These are phyloP conservation scores for Himalopsyche japonica DNA, from an alignment of 2,888 invertebrate genomes.

Conservation along the genomic window DNA sequence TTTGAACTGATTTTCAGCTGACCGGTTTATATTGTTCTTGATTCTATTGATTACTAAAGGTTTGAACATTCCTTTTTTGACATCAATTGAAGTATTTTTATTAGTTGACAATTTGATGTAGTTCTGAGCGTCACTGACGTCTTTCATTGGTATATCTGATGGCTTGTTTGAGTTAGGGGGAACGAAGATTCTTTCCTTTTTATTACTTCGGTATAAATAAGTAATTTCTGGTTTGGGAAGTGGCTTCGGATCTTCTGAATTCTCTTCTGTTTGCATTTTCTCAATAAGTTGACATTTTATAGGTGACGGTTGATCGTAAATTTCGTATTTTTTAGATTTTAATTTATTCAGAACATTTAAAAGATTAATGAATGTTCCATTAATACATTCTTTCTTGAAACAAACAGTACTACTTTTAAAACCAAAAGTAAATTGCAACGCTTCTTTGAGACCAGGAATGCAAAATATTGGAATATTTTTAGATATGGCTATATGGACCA, in stretches of 20 bases:
- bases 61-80: constrained; percentile 44
- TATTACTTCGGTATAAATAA: constrained; percentile 51
- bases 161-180: constrained; percentile 43
- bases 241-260: constrained; percentile 10
- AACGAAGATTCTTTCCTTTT: constrained; percentile 50
- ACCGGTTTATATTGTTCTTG: constrained; percentile 53
- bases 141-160: constrained; percentile 27
- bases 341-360: constrained; percentile 3
- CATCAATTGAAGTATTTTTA: neutral
- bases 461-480: constrained; percentile 50
- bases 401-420: constrained; percentile 54
- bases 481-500: constrained; percentile 49
- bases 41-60: constrained; percentile 54
- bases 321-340: constrained; percentile 32
- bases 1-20: constrained; percentile 21
- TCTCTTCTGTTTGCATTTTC: neutral
- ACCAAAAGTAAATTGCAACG: constrained; percentile 48
- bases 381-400: constrained; percentile 44
- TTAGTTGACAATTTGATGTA: neutral
- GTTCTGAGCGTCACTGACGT: constrained; percentile 32
- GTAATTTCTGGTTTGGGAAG: constrained; percentile 39
- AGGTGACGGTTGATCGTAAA: neutral
- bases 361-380: neutral
- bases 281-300: neutral
- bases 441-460: constrained; percentile 48